Conservation (phyloP, 2,888 invertebrate species). For the Tryphoninae sp. region DNA sequence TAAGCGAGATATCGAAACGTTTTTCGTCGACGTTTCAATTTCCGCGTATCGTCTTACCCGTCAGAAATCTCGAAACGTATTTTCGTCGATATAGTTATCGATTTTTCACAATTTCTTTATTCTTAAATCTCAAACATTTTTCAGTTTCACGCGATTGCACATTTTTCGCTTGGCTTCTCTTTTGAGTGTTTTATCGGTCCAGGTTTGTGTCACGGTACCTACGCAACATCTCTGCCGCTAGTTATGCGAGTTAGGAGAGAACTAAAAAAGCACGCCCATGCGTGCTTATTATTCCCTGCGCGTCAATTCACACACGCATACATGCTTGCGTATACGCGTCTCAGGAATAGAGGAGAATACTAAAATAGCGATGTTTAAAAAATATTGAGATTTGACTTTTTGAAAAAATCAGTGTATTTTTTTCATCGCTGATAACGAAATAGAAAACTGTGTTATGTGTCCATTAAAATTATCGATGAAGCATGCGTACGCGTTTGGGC, state of each 20-base stretch:
- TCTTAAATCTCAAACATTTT: neutral
- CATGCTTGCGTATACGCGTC: neutral
- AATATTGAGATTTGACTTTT: too few species aligned
- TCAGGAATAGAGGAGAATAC: too few species aligned
- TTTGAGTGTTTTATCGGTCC: neutral
- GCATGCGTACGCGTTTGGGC: too few species aligned
- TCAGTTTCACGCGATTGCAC: conserved; percentile 12
- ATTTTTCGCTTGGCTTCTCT: neutral
- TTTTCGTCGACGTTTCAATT: neutral
- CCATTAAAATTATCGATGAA: too few species aligned
- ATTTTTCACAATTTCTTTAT: conserved; percentile 6
- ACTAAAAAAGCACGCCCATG: conserved; percentile 60
- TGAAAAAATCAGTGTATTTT: too few species aligned
- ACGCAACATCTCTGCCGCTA: conserved; percentile 4
- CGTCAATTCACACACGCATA: conserved; percentile 24
- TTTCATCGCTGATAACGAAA: too few species aligned
- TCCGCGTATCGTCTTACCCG: conserved; percentile 1
- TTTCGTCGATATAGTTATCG: neutral
- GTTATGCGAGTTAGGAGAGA: neutral
- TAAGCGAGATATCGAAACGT: neutral
- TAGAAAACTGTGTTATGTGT: too few species aligned
- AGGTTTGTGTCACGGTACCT: neutral
- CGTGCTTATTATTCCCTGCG: conserved; percentile 56
- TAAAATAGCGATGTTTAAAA: too few species aligned
- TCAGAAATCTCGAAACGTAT: conserved; percentile 7